Base-by-base conservation (phyloP, 2,113 vertebrate genomes). In the Lampris incognitus region DNA sequence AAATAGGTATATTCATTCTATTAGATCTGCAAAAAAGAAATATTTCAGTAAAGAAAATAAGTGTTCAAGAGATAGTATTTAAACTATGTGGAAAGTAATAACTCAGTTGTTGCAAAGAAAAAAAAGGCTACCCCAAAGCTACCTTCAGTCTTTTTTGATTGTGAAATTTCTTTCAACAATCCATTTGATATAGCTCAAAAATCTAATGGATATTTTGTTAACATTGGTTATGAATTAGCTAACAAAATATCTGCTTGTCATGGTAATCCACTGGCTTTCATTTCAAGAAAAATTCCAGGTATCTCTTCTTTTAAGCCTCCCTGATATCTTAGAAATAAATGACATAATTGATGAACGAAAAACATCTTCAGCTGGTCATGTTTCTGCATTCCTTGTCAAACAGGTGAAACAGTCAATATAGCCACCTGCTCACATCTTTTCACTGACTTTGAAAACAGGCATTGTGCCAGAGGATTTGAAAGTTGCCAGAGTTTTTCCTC, bases 101-200 rank as follows among this genome's bases (percentile, higher is more conserved):
- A 56, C 13, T 56, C 13, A 2, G 44, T 37, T 66, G 63, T 24
- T 66, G 48, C 24, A 50, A 51, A 66, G 63, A 66, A n/a, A 36
- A 49, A 50, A 66, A 48, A 66, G 24, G 24, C 42, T 65, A 1
- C 10, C 63, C 63, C 63, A 66, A 48, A 66, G 24, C 36, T 66
- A 66, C 48, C 63, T 66, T 49, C n/a, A 66, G 46, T 50, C 46
- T 66, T 50, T 66, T 66, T 66, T n/a, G 24, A 51, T 58, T 44
- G 46, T 37, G 44, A 66, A 49, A 66, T 2, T 24, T 50, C 5
- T 66, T 24, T 66, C 24, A 66, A 66, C 46, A 66, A 50, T 49
- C 24, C 63, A 66, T 36, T 66, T 37, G 11, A 39, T 11, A 37
- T 66, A 38, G 24, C 37, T 66, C 6, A 51, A 11, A 37, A 66